Evolutionary conservation across 1,140 invertebrate genomes (phyloP).

Genomic region (Teleopsis dalmanni): DNA sequence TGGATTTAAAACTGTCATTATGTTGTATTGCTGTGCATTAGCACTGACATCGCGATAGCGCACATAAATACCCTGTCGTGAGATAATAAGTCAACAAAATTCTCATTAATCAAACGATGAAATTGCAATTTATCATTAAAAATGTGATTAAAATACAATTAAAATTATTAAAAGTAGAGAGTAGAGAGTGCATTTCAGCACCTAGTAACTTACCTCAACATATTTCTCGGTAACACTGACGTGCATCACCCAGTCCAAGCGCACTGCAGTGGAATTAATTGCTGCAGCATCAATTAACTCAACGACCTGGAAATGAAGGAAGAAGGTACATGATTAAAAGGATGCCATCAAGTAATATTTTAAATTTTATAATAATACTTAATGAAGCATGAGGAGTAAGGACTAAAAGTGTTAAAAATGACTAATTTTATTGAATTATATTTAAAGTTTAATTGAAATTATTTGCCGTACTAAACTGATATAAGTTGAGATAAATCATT

Average conservation of each 20-base stretch:
- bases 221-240: conserved; percentile 38
- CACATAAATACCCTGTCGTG: conserved; percentile 76
- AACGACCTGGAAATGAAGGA: conserved; percentile 52
- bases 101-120: not conserved
- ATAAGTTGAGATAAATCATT: too few relatives aligned
- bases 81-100: not conserved
- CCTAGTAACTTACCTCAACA: conserved; percentile 31
- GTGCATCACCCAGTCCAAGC: conserved; percentile 75
- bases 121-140: not conserved
- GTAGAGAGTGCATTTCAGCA: not conserved
- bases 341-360: too few relatives aligned
- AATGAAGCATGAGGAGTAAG: too few relatives aligned
- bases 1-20: conserved; percentile 61
- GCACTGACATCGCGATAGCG: conserved; percentile 75
- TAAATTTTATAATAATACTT: too few relatives aligned
- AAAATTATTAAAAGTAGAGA: not conserved
- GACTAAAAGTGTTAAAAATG: too few relatives aligned
- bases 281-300: conserved; percentile 71
- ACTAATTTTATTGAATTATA: too few relatives aligned
- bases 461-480: too few relatives aligned
- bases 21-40: conserved; percentile 56
- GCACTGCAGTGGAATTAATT: conserved; percentile 72
- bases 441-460: too few relatives aligned
- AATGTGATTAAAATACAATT: not conserved
- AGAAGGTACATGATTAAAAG: not conserved